Evolutionary conservation across 2,113 vertebrate genomes (phyloP), one percentile per base, ranked within the genome.

Genomic region (Cyphomyrus discorhynchus): DNA sequence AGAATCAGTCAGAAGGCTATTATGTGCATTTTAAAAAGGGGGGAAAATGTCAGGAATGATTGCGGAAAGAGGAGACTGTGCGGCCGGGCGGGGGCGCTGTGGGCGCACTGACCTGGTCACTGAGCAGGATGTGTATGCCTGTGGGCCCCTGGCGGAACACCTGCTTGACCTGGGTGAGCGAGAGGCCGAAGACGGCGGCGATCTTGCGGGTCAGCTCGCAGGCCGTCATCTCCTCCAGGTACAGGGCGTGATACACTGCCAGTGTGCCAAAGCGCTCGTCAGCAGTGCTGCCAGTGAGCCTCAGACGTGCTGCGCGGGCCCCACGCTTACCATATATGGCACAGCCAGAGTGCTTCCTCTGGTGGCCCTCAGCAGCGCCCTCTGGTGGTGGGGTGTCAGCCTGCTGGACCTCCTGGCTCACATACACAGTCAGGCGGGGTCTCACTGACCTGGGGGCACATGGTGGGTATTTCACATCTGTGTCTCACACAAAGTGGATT

Each of bases 121-220:
- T 98, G 89, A 98, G 97, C 85, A 98, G 95, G 89, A 98, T 97
- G 96, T 97, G 97, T 90, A 98, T 98, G 70, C 98, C 97, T 89
- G 97, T 98, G 91, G 98, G 98, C 89, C 97, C 98, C 94, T 98
- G 98, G 94, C 97, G 96, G 96, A 98, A 98, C 95, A 98, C 97
- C 92, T 98, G 97, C 94, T 97, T 97, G 93, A 98, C 97, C 89
- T 96, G 97, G 91, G 97, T 96, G 92, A 97, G 94, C 92, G 97
- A 97, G 93, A 98, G 97, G 94, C 96, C 95, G 92, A 98, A 98
- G 92, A 97, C 97, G 90, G 94, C 92, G 11, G 97, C 97, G 92
- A 98, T 97, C 94, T 98, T 98, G 92, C 97, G 96, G 88, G 96
- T 97, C 82, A 98, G 95, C 95, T 98, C 98, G 15, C 96, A 96